phyloP scores from a whole-genome alignment of 2,113 vertebrate species.

The Odocoileus virginianus region DNA sequence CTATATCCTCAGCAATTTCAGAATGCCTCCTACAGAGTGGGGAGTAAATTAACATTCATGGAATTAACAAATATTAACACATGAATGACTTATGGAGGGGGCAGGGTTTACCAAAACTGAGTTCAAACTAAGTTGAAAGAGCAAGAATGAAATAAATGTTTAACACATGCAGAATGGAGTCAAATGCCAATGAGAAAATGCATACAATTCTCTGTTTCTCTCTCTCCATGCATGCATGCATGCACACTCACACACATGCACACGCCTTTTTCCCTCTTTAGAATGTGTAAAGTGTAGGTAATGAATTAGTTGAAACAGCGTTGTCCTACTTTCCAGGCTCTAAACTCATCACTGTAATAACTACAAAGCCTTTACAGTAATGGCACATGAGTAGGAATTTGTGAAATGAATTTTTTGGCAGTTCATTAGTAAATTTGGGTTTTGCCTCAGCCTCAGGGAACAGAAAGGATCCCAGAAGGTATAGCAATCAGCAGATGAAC shows the following conservation, averaged over 20 bases:
- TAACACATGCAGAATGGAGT: conserved; percentile 44
- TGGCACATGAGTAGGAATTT: conserved; percentile 59
- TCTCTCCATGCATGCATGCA: neutral
- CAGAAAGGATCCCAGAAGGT: conserved; percentile 57
- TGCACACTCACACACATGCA: neutral
- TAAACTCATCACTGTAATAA: conserved; percentile 28
- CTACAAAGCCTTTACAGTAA: conserved; percentile 55
- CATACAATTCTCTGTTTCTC: neutral
- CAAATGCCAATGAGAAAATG: conserved; percentile 30
- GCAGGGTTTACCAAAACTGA: neutral
- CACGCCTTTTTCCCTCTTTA: neutral
- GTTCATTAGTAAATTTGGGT: conserved; percentile 55
- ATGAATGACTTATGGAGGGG: neutral
- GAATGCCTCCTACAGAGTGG: neutral
- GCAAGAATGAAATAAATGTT: conserved; percentile 10
- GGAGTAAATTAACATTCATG: neutral
- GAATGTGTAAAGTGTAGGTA: conserved; percentile 49
- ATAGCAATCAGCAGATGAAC: conserved; percentile 41
- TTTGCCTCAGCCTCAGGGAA: conserved; percentile 65
- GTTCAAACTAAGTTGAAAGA: neutral
- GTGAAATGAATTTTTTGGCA: conserved; percentile 52
- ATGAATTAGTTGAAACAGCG: conserved; percentile 48
- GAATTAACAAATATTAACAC: neutral
- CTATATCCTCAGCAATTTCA: neutral
- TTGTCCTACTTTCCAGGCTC: conserved; percentile 55